Base-by-base conservation (phyloP, 2,888 invertebrate species). In the Drosophila borealis region DNA sequence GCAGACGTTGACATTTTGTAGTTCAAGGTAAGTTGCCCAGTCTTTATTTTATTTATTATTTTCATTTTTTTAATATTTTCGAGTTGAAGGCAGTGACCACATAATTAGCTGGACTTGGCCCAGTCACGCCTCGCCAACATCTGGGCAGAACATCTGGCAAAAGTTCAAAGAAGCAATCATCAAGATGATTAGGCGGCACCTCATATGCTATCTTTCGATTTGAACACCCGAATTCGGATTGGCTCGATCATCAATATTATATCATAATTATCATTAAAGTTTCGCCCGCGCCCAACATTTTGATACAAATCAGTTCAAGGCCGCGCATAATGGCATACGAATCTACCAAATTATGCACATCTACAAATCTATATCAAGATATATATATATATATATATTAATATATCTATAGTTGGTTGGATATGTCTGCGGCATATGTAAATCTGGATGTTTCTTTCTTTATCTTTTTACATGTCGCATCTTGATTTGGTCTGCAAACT, bases 11-110 rank as follows among this genome's bases (percentile, higher is more conserved):
- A 70, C 76, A 79, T 62, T 84, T 88, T 89, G 80, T 88, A 80
- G 88, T 88, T 88, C 88, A 89, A 89, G 88, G 88, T 65, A 57
- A 79, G 63, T 80, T 70, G 80, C 69, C 34, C 59, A 56, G 14
- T 11, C 33, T 25, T 56, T 46, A 37, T 36, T 39, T 42, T 17
- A 17, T 41, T 33, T 17, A 5, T 13, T 14, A 3, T 19, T 50
- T 59, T 11, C 19, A 1, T 34, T 13, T 45, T 45, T 45, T 14
- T 5, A 2, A 46, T 36, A 4, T 36, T 25, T 37, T 63, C 34
- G 33, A 50, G 57, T 41, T 41, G 50, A 56, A 61, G 74, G 57
- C 69, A 51, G 63, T 61, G 71, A 59, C 64, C 73, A 64, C 37
- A 59, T 69, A 79, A 81, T 80, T 73, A 76, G 59, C 60, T 54